Conservation (phyloP, 1,140 invertebrate genomes). For the Platorchestia sp. region DNA sequence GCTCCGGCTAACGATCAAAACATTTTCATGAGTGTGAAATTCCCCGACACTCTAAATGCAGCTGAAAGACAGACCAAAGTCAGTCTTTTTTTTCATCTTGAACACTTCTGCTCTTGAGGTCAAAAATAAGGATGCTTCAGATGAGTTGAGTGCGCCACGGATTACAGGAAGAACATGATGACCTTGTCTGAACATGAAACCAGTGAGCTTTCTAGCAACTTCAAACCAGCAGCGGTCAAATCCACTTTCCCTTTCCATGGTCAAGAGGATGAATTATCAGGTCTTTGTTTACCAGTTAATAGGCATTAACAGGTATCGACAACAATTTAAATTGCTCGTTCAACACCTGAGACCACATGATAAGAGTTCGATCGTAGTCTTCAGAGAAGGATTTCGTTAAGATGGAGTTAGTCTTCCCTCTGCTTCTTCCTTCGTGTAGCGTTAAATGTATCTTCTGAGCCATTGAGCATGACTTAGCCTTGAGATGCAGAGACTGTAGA, state of each 20-base stretch:
- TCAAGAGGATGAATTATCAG: neutral
- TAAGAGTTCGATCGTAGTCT: neutral
- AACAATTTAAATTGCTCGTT: neutral
- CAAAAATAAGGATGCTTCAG: neutral
- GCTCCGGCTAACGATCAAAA: neutral
- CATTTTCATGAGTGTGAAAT: neutral
- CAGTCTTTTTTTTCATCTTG: neutral
- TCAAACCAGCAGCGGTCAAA: constrained; percentile 23
- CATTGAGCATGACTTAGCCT: neutral
- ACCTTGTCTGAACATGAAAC: constrained; percentile 15
- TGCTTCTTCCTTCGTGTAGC: neutral
- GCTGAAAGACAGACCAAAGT: neutral
- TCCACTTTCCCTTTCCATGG: constrained; percentile 29
- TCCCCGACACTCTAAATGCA: neutral
- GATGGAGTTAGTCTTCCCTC: neutral
- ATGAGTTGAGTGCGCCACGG: neutral
- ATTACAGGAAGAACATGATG: constrained; percentile 7
- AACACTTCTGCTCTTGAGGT: neutral
- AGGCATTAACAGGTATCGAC: neutral
- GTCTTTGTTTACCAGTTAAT: neutral
- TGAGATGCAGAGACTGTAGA: neutral
- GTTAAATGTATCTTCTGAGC: neutral
- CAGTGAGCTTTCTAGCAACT: constrained; percentile 31
- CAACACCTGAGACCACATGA: neutral
- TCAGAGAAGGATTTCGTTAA: neutral